A percentile compares a stretch with the other conserved stretches of the same genome.
These are phyloP conservation scores for Torymus tubicola DNA, from an alignment of 2,888 invertebrate species.

Conservation along the genomic window DNA sequence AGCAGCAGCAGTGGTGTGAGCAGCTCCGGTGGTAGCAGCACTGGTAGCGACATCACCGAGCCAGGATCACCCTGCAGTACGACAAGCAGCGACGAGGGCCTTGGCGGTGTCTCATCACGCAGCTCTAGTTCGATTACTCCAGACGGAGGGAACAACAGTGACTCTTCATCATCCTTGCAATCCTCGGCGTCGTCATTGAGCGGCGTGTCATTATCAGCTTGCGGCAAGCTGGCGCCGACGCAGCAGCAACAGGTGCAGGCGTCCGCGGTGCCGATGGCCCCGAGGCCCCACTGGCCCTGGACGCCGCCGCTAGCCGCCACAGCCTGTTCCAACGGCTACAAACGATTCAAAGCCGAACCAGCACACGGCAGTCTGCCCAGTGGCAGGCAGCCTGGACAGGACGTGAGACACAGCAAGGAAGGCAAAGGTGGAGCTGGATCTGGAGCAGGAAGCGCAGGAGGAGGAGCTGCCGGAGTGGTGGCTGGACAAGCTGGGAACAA, in stretches of 20 bases:
- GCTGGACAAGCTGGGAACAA: no score
- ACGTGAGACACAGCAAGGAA: constrained; percentile 61
- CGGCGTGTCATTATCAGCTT: constrained; percentile 77
- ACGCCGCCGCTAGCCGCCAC: constrained; percentile 73
- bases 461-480: no score
- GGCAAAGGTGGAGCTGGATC: constrained; percentile 33
- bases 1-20: constrained; percentile 77
- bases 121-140: constrained; percentile 78
- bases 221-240: constrained; percentile 71
- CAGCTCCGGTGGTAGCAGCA: constrained; percentile 68
- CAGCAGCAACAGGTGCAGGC: constrained; percentile 61
- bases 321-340: constrained; percentile 71
- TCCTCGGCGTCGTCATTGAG: constrained; percentile 80
- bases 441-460: no score
- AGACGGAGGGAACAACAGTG: constrained; percentile 85
- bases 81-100: constrained; percentile 80
- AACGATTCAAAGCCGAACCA: constrained; percentile 73
- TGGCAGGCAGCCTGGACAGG: constrained; percentile 65
- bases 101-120: constrained; percentile 70
- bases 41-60: constrained; percentile 89
- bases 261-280: constrained; percentile 71
- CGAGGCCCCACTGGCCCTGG: constrained; percentile 75
- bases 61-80: constrained; percentile 91
- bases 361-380: constrained; percentile 72
- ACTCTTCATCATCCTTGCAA: constrained; percentile 63